Conservation (phyloP, 2,113 vertebrate genomes). For the Cygnus atratus region DNA sequence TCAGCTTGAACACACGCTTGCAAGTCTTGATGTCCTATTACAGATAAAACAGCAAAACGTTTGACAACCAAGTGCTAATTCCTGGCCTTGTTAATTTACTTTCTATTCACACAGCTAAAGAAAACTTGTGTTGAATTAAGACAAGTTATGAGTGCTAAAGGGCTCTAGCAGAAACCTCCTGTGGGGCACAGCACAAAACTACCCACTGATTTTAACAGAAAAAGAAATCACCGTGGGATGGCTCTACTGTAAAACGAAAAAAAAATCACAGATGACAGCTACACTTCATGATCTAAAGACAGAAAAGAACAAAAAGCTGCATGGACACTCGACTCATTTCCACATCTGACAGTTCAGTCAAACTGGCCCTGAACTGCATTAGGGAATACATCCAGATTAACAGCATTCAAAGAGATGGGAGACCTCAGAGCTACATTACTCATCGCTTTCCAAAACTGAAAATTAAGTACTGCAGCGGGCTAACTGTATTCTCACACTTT, state of each 20-base stretch:
- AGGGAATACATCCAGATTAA: neutral
- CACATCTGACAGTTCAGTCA: conserved; percentile 26
- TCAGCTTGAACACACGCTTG: neutral
- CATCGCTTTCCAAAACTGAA: neutral
- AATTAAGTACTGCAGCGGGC: neutral
- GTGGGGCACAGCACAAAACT: conserved; percentile 2
- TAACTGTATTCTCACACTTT: neutral
- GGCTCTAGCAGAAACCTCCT: neutral
- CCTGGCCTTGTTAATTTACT: neutral
- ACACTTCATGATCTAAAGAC: conserved; percentile 4
- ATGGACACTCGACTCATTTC: conserved; percentile 44
- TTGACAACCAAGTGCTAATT: neutral
- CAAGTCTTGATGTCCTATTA: neutral
- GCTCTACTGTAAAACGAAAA: neutral
- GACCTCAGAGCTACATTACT: neutral
- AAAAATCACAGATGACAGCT: neutral
- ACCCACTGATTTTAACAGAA: neutral
- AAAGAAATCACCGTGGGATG: conserved; percentile 8
- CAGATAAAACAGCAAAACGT: neutral
- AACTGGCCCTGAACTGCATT: conserved; percentile 1
- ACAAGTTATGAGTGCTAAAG: neutral
- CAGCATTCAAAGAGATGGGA: neutral
- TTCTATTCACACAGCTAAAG: neutral
- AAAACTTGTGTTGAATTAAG: neutral
- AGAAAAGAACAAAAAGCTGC: conserved; percentile 37